Conservation (phyloP, 2,797 vertebrate species). For the Protosalanx chinensis region DNA sequence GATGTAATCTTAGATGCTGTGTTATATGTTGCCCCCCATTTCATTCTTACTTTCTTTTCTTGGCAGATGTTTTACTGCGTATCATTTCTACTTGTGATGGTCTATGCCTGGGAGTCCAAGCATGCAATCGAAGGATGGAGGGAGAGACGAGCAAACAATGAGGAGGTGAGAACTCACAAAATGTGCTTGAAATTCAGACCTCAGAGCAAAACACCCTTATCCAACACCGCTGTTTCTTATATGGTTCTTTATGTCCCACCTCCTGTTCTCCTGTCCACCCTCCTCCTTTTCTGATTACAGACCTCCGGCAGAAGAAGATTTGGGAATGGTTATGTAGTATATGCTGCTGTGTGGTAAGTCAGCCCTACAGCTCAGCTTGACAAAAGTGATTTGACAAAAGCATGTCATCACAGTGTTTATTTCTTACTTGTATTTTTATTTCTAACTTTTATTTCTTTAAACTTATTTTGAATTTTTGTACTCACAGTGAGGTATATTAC, state of each 20-base stretch:
- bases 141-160: slow-evolving; percentile 39
- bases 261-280: not conserved
- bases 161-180: slow-evolving; percentile 54
- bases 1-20: no score
- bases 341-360: slow-evolving; percentile 69
- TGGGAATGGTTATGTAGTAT: slow-evolving; percentile 35
- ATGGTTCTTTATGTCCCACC: not conserved
- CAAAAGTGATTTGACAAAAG: no score
- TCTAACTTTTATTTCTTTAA: no score
- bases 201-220: not conserved
- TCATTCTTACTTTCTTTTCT: no score
- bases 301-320: slow-evolving; percentile 24
- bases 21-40: no score
- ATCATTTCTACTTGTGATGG: slow-evolving; percentile 75
- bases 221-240: not conserved
- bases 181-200: not conserved
- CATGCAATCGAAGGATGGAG: slow-evolving; percentile 67
- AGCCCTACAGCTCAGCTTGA: not conserved
- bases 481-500: no score
- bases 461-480: no score
- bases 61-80: slow-evolving; percentile 75
- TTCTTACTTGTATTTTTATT: no score
- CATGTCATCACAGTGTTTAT: no score
- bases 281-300: slow-evolving; percentile 37
- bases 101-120: slow-evolving; percentile 78